A percentile compares a stretch with the other conserved stretches of the same genome.
These are phyloP conservation scores for Sphaeridia pumilis DNA, from an alignment of 2,888 invertebrate species.

Conservation along the genomic window DNA sequence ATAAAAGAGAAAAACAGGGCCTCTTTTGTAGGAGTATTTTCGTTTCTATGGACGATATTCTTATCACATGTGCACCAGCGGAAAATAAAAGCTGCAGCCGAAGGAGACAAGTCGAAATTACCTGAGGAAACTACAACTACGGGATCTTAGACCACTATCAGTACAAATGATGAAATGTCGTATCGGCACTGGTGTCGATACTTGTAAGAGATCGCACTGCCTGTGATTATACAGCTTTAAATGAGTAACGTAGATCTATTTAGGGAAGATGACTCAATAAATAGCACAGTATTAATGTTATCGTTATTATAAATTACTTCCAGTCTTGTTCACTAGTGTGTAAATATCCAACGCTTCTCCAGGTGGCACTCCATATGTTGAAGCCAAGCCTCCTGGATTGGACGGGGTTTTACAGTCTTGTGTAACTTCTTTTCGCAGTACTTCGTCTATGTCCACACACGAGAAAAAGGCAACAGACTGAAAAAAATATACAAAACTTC, in stretches of 20 bases:
- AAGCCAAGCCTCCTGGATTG: slow-evolving; percentile 76
- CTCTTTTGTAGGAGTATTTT: slow-evolving; percentile 58
- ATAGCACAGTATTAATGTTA: too few species aligned
- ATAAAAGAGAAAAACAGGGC: slow-evolving; percentile 61
- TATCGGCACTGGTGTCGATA: too few species aligned
- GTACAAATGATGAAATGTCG: too few species aligned
- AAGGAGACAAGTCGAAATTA: too few species aligned
- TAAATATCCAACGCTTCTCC: slow-evolving; percentile 70
- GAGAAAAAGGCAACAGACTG: slow-evolving; percentile 95
- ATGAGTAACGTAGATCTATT: too few species aligned
- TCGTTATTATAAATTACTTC: slow-evolving; percentile 34
- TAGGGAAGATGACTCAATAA: too few species aligned
- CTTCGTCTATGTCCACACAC: slow-evolving; percentile 87
- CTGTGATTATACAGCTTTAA: too few species aligned
- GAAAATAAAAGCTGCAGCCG: slow-evolving; percentile 37
- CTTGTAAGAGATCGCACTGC: too few species aligned
- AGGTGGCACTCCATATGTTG: slow-evolving; percentile 65
- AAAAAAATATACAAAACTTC: too few species aligned
- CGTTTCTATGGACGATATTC: slow-evolving; percentile 65
- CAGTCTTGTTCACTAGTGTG: slow-evolving; percentile 51
- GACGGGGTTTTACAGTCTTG: slow-evolving; percentile 83
- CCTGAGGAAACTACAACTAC: too few species aligned
- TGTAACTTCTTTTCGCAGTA: slow-evolving; percentile 78
- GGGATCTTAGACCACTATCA: too few species aligned
- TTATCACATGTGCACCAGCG: slow-evolving; percentile 64